Evolutionary conservation across 2,888 invertebrate genomes (phyloP), one percentile per base, ranked within the genome.

Genomic region (Ophraella communa): DNA sequence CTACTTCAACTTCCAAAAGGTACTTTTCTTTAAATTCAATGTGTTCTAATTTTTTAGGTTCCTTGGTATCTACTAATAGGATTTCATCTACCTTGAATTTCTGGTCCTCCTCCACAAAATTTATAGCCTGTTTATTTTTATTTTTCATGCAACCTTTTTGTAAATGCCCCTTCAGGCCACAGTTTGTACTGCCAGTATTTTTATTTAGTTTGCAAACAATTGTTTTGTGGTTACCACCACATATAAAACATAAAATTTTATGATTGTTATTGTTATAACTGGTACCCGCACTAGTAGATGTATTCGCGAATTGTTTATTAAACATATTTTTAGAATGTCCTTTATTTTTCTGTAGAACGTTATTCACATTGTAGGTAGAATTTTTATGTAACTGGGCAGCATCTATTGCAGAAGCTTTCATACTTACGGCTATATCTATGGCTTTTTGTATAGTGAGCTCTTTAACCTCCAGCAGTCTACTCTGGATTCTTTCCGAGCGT

Each of bases 361-460:
- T 7, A 21, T 35, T n/a, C 20, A 4, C 10, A 21, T 8, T n/a
- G 18, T 47, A 20, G 21, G 1, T 20, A 58, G 45, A 17, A 39
- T 17, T 14, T 60, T 33, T 0, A n/a, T n/a, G n/a, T n/a, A n/a
- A n/a, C n/a, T n/a, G n/a, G n/a, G 33, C 49, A 44, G 27, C 30
- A 30, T 27, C 27, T 45, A n/a, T 55, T n/a, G 11, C 1, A 21
- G 24, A 27, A 4, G 10, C 24, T 45, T 47, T 23, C 54, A 45
- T 52, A 7, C 47, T 44, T 1, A 17, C 47, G 5, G 55, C 55
- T 27, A 14, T 55, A 45, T 44, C 39, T 1, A 71, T 17, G n/a
- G 74, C 74, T n/a, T 44, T 65, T 4, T 70, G 66, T 7, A 71
- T 44, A 1, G 71, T 70, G 53, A 75, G 55, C 27, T 73, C 56